Conservation (phyloP, 2,113 vertebrate species). For the Mesitornis unicolor region DNA sequence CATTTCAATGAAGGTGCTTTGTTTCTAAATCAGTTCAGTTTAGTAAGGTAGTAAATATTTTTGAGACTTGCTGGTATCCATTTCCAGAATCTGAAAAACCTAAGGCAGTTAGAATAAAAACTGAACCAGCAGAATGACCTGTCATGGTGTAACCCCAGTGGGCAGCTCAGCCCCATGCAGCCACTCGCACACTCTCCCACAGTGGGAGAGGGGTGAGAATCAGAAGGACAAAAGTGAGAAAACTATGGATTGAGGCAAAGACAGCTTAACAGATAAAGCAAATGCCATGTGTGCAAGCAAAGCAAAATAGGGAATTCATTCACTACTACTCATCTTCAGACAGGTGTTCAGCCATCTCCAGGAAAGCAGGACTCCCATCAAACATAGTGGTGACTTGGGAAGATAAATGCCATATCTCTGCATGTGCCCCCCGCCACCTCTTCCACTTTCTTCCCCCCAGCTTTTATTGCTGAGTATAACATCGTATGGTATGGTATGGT, state of each 20-base stretch:
- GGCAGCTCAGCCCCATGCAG: not conserved
- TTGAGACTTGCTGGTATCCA: not conserved
- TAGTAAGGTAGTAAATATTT: not conserved
- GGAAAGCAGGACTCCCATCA: rapidly evolving
- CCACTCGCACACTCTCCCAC: rapidly evolving
- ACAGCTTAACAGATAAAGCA: not conserved
- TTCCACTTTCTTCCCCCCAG: not conserved
- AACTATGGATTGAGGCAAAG: not conserved
- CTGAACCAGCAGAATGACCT: not conserved
- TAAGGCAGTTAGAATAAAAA: not conserved
- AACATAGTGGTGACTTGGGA: rapidly evolving
- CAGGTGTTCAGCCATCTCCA: not conserved
- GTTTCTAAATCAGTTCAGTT: not conserved
- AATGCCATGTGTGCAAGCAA: not conserved
- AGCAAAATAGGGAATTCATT: not conserved
- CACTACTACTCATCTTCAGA: rapidly evolving
- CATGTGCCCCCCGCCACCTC: rapidly evolving
- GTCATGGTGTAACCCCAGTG: not conserved
- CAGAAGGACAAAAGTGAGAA: not conserved
- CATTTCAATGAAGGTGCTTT: not conserved
- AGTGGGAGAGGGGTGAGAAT: not conserved
- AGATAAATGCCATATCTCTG: not conserved
- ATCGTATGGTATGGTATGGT: rapidly evolving
- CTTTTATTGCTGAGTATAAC: not conserved
- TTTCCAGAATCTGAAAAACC: not conserved